Evolutionary conservation across 2,888 invertebrate species (phyloP), one percentile per base, ranked within the genome.

Genomic region (Cynaeus angustus): DNA sequence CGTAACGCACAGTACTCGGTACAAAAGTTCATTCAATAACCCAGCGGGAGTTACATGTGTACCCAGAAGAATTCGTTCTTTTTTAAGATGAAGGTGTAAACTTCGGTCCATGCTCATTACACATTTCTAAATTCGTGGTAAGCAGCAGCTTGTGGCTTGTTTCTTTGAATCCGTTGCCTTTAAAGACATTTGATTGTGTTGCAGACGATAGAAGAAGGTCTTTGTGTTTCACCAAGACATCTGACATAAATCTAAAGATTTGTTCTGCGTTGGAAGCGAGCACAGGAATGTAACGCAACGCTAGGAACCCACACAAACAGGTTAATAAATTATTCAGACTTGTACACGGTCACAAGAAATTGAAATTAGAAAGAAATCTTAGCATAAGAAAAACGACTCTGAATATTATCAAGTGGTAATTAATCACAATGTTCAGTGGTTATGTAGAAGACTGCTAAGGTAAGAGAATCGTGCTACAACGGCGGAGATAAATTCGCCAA

Each of bases 241-340:
- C 66, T 38, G 62, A 55, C 67, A 67, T 70, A 72, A 70, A 72
- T 73, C 71, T 66, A 53, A 56, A 37, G 64, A 68, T 73, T 76
- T 71, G 74, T 71, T 69, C 67, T 73, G 78, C 76, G 79, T 78
- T 77, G 78, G 77, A 70, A 75, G 72, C 73, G 75, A 73, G 70
- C 72, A 72, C 72, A 75, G 73, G 78, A 79, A 80, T 79, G 79
- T 75, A 74, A 78, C 77, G 75, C 67, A 73, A 75, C 76, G 73
- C 75, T 74, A 71, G 59, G 77, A 79, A 78, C 80, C 79, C 80
- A 80, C 80, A 80, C 80, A 79, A 75, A 75, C 76, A 75, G 78
- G 75, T 75, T 75, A 75, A 80, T 80, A 80, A 79, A 79, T 80
- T 76, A 76, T 69, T 28, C 53, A 55, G 61, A 33, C 45, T 50